Evolutionary conservation across 2,797 vertebrate genomes (phyloP).

Genomic region (Dendrocincla fuliginosa): DNA sequence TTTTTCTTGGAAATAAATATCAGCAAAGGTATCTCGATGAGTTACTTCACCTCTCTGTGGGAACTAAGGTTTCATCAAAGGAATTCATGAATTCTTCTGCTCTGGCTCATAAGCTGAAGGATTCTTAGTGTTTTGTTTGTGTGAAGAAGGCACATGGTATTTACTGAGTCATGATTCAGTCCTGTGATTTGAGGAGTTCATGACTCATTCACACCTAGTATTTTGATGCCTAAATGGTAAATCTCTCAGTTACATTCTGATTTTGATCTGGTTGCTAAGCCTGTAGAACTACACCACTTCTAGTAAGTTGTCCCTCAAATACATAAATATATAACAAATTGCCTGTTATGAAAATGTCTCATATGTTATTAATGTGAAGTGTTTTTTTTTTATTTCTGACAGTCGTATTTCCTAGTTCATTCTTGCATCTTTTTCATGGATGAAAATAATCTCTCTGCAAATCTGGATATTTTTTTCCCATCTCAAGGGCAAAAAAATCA

Average conservation of each 20-base stretch:
- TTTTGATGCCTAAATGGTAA: not conserved
- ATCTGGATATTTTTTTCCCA: not conserved
- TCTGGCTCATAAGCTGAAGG: not conserved
- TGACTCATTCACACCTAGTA: constrained; percentile 38
- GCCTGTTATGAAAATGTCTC: not conserved
- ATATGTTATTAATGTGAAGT: not conserved
- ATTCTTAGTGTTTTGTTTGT: not conserved
- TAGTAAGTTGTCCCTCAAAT: not conserved
- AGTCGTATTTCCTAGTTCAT: not conserved
- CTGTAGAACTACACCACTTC: not conserved
- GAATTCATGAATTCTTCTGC: not conserved
- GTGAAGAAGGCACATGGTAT: not conserved
- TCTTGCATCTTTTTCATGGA: not conserved
- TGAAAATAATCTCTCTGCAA: not conserved
- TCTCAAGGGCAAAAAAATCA: not conserved
- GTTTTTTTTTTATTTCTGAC: not conserved
- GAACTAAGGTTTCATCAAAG: not conserved
- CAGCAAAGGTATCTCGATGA: not conserved
- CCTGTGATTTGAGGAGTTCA: not conserved
- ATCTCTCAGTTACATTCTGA: not conserved
- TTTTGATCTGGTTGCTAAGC: not conserved
- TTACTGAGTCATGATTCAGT: not conserved
- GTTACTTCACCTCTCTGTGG: not conserved
- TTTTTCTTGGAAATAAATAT: not conserved
- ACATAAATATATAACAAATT: not conserved